phyloP scores from a whole-genome alignment of 2,888 invertebrate species.

The Parnassius smintheus region DNA sequence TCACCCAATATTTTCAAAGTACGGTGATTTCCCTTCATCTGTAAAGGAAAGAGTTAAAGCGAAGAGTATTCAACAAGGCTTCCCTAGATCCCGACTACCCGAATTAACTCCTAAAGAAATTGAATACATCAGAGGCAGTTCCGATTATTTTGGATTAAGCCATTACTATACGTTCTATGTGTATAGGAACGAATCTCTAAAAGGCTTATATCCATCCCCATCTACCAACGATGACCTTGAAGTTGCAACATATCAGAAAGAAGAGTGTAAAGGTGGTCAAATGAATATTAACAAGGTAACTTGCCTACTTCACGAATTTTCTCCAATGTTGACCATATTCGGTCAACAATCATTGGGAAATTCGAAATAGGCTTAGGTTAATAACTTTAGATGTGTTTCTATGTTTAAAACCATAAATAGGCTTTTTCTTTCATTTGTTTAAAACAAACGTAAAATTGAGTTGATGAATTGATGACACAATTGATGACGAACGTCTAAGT shows the following conservation, averaged over 20 bases:
- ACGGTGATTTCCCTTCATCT: slow-evolving; percentile 82
- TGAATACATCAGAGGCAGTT: slow-evolving; percentile 40
- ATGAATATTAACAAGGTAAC: neutral
- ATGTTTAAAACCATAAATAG: too few relatives aligned
- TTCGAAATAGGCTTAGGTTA: too few relatives aligned
- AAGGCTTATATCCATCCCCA: slow-evolving; percentile 34
- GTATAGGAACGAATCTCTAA: slow-evolving; percentile 45
- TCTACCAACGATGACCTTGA: slow-evolving; percentile 44
- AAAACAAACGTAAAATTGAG: too few relatives aligned
- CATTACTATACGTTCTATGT: slow-evolving; percentile 78
- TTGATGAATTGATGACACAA: too few relatives aligned
- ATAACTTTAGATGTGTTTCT: too few relatives aligned
- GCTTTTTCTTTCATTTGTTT: too few relatives aligned
- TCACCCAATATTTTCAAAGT: slow-evolving; percentile 81
- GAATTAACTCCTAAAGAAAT: slow-evolving; percentile 59
- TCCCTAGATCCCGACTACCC: slow-evolving; percentile 76
- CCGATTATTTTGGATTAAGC: slow-evolving; percentile 76
- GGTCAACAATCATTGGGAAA: too few relatives aligned
- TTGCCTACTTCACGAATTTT: too few relatives aligned
- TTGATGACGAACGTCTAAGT: too few relatives aligned
- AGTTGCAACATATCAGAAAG: slow-evolving; percentile 25
- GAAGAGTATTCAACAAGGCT: slow-evolving; percentile 80
- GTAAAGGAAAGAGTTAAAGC: slow-evolving; percentile 79
- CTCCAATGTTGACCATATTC: too few relatives aligned
- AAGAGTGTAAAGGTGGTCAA: slow-evolving; percentile 24